A percentile compares a stretch with the other conserved stretches of the same genome.
These are phyloP conservation scores for Synanthedon tipuliformis DNA, from an alignment of 2,888 invertebrate genomes.

Conservation along the genomic window DNA sequence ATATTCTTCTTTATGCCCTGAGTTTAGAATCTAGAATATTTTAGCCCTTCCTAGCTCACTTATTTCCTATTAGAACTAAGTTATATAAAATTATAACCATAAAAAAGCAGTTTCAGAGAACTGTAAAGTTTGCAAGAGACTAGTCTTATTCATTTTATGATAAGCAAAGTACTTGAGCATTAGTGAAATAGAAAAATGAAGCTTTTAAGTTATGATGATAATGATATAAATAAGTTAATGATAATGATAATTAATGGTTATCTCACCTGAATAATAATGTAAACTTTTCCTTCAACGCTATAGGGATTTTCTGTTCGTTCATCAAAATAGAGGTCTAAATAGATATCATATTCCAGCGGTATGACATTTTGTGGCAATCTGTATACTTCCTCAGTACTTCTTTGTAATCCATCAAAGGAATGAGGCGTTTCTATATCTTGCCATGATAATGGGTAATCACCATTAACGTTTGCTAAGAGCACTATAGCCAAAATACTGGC, in stretches of 20 bases:
- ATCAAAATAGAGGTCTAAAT: slow-evolving; percentile 46
- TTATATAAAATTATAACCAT: too few species aligned
- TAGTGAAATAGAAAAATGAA: too few species aligned
- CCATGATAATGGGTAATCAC: slow-evolving; percentile 33
- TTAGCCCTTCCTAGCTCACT: too few species aligned
- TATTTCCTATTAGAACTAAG: too few species aligned
- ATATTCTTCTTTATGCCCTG: too few species aligned
- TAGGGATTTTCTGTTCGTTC: slow-evolving; percentile 41
- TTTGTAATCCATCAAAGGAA: slow-evolving; percentile 3
- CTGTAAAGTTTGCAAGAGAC: too few species aligned
- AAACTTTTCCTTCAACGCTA: slow-evolving; percentile 45
- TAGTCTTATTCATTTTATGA: too few species aligned
- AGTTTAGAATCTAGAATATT: too few species aligned
- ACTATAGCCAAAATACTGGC: slow-evolving; percentile 16
- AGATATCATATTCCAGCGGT: slow-evolving; percentile 52
- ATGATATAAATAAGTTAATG: too few species aligned
- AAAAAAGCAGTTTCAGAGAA: too few species aligned
- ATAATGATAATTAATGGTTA: background rate
- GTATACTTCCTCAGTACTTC: slow-evolving; percentile 28
- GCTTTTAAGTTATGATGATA: too few species aligned
- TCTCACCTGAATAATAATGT: slow-evolving; percentile 41
- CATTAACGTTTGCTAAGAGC: slow-evolving; percentile 21
- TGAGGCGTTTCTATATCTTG: slow-evolving; percentile 26
- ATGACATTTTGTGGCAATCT: slow-evolving; percentile 43
- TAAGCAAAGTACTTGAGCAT: too few species aligned